Evolutionary conservation across 2,113 vertebrate genomes (phyloP), one percentile per base, ranked within the genome.

Genomic region (Istiophorus platypterus): DNA sequence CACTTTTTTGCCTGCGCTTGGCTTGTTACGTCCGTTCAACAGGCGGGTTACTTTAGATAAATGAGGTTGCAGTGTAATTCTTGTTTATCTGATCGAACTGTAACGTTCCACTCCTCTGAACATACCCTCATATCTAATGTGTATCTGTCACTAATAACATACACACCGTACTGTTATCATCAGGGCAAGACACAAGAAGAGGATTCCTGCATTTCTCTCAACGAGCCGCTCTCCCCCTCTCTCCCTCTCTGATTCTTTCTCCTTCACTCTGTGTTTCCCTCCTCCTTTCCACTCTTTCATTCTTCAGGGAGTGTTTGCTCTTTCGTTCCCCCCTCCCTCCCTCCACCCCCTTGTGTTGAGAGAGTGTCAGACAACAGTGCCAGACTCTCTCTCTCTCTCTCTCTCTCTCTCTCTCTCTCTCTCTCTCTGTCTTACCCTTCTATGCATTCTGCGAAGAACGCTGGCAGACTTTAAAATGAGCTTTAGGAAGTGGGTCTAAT

Each of bases 401-500:
- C 49, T 0, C 62, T 61, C 62, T 61, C 63, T 45, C 41, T 62
- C 51, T 69, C 47, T 41, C 29, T 67, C 73, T 62, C 41, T 76
- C 59, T 45, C 56, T 62, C 81, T 72, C 76, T 34, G n/a, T n/a
- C n/a, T n/a, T n/a, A n/a, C 49, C 31, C 31, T 34, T 80, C 71
- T 37, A 54, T 89, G 62, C 68, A 83, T 88, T 91, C 81, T 83
- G 78, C 34, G 24, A 79, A 79, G 72, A 82, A 80, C 18, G 15
- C 81, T 88, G 85, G 87, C 81, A 89, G 85, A 91, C 81, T 87
- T 90, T 86, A 78, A 87, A 92, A 90, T 90, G 72, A 90, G 89
- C 85, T 91, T 92, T 85, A 89, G 88, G 89, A 92, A 92, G 89
- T 91, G 78, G 88, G 89, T 87, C 91, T 91, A 90, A 92, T 90